Base-by-base conservation (phyloP, 2,113 vertebrate species). In the Cygnus buccinator region DNA sequence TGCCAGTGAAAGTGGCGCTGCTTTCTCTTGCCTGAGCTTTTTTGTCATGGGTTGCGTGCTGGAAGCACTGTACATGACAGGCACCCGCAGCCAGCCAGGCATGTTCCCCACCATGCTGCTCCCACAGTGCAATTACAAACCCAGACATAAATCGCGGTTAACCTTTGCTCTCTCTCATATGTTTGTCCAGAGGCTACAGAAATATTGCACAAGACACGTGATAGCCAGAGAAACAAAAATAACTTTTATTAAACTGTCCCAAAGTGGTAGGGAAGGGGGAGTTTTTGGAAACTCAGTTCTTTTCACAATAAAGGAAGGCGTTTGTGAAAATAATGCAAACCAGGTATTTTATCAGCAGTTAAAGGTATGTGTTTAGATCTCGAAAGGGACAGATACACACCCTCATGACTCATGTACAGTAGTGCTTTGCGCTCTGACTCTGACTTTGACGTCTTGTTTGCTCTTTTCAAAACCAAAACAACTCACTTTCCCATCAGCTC, bases 171-270 rank as follows among this genome's bases (percentile, higher is more conserved):
- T 54, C 81, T 87, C 89, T 55, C 79, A 35, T 78, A 0, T 89
- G 82, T 87, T 95, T 95, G 68, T 94, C 96, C 92, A 94, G 91
- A 94, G 91, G 83, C 95, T 87, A 82, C 95, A 95, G 92, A 89
- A 93, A 90, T 76, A 79, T 87, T 95, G 94, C 91, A 84, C 78
- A 91, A 93, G 93, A 63, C 77, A 92, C 29, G n/a, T 82, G 86
- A 94, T 16, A 61, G 75, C 31, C 63, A 29, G 67, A 44, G 84
- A 92, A 89, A 67, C 77, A 89, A 85, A 93, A 91, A 90, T 86
- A 85, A 73, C 80, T 29, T 75, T 13, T 33, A 75, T 87, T 83
- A 54, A 94, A 77, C 35, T 33, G 50, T 73, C 50, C 76, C 58
- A 6, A 46, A 89, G 77, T 4, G 63, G 67, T 44, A 73, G 23